Evolutionary conservation across 2,888 invertebrate species (phyloP).

Genomic region (Drosophila hawaiiensis): DNA sequence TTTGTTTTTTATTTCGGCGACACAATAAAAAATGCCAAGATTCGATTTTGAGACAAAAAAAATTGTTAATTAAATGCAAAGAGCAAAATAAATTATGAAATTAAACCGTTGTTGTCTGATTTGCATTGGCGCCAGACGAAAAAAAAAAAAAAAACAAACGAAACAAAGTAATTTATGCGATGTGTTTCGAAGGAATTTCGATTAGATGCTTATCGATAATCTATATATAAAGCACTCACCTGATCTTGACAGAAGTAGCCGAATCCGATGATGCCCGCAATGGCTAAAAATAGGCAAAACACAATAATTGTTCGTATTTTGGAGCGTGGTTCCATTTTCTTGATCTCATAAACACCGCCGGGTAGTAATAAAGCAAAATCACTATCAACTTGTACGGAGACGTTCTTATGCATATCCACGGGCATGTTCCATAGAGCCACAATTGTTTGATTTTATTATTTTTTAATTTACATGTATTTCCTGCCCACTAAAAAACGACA

Average conservation of each 20-base stretch:
- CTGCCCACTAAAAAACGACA: slow-evolving; percentile 5
- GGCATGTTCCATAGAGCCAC: slow-evolving; percentile 76
- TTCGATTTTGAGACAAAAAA: slow-evolving; percentile 27
- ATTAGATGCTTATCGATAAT: slow-evolving; percentile 16
- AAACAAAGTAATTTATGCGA: slow-evolving; percentile 46
- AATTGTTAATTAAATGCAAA: slow-evolving; percentile 63
- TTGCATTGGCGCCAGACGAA: slow-evolving; percentile 76
- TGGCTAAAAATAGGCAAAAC: slow-evolving; percentile 92
- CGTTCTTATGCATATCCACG: slow-evolving; percentile 89
- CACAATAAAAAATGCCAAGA: slow-evolving; percentile 24
- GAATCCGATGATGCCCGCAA: slow-evolving; percentile 94
- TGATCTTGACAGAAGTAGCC: slow-evolving; percentile 96
- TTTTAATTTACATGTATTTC: slow-evolving; percentile 2
- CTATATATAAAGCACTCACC: slow-evolving; percentile 86
- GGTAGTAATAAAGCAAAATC: slow-evolving; percentile 92
- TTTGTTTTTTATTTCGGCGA: slow-evolving; percentile 23
- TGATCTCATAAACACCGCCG: slow-evolving; percentile 92
- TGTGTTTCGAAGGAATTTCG: slow-evolving; percentile 32
- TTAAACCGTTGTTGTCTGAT: slow-evolving; percentile 54
- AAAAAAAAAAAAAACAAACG: background rate
- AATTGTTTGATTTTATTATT: slow-evolving; percentile 9
- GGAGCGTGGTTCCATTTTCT: slow-evolving; percentile 94
- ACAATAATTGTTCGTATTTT: slow-evolving; percentile 92
- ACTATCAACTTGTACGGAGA: slow-evolving; percentile 94
- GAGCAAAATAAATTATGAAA: slow-evolving; percentile 67